Evolutionary conservation across 1,140 invertebrate species (phyloP), one percentile per base, ranked within the genome.

Genomic region (Mya arenaria): DNA sequence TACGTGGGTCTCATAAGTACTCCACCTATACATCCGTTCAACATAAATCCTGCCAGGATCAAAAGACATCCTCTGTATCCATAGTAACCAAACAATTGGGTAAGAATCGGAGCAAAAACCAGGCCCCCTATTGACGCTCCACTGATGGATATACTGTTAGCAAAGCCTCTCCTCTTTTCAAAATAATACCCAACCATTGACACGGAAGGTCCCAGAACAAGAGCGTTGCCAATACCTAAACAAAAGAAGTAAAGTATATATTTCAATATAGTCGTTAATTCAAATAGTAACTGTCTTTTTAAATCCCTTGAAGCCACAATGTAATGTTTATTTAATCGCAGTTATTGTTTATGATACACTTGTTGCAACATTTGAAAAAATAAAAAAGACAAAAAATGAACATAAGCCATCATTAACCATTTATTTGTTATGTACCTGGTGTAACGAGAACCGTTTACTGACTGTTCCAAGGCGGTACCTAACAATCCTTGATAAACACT

Each of bases 81-180:
- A 36, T 72, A 72, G 30, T 32, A 55, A 25, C 19, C 30, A 55
- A 72, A 56, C 44, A 72, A 17, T 10, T 17, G 13, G 17, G 30
- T 58, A 30, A 72, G n/a, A 34, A 72, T 13, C 13, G 69, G 69
- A 30, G 69, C 44, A 36, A 32, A 72, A 3, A 72, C 4, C 19
- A 72, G 30, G 1, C 44, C 52, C n/a, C 69, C 69, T n/a, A 72
- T 15, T 19, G 28, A 19, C 4, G 19, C 30, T 30, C 69, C 69
- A 19, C 44, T 56, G 52, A 58, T 25, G 17, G 69, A 17, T 32
- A 72, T 0, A 25, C 69, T 37, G 36, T 56, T 58, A 34, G 69
- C 69, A 28, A 72, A 37, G 0, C 44, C 69, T n/a, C 69, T 44
- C 19, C 69, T 72, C 28, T 72, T 72, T 15, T 72, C 32, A 37